Evolutionary conservation across 2,888 invertebrate species (phyloP).

Genomic region (Drosophila dives): DNA sequence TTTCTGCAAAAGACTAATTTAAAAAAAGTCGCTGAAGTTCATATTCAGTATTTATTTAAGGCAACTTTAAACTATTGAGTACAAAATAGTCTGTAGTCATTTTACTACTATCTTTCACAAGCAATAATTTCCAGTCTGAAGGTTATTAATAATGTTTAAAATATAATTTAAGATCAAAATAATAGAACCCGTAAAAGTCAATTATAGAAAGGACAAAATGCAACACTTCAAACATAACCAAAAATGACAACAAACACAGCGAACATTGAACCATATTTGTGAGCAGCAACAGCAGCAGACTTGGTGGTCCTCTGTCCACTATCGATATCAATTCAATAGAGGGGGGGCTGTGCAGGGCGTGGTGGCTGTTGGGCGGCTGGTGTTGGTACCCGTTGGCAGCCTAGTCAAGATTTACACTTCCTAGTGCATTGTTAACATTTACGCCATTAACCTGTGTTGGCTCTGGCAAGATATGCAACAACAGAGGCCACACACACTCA

Average conservation of each 20-base stretch:
- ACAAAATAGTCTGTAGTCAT: neutral
- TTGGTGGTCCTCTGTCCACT: conserved; percentile 40
- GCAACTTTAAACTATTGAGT: neutral
- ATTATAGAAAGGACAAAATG: neutral
- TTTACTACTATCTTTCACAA: neutral
- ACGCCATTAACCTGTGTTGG: conserved; percentile 81
- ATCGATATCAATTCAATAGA: conserved; percentile 26
- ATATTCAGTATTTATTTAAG: neutral
- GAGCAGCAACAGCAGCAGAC: conserved; percentile 3
- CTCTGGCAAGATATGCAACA: conserved; percentile 61
- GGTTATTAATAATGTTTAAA: neutral
- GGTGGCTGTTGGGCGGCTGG: conserved; percentile 2
- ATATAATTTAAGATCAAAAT: neutral
- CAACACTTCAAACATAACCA: conserved; percentile 12
- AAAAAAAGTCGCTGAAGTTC: neutral
- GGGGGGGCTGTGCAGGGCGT: conserved; percentile 3
- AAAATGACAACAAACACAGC: conserved; percentile 34
- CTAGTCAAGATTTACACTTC: conserved; percentile 77
- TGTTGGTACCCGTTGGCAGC: conserved; percentile 30
- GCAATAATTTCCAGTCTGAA: neutral
- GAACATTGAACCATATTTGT: conserved; percentile 19
- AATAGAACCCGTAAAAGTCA: neutral
- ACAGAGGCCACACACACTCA: conserved; percentile 44
- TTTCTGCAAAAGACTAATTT: neutral
- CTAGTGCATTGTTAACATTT: conserved; percentile 81